These are phyloP conservation scores for Pollenia labialis DNA, from an alignment of 2,888 invertebrate species.

Conservation along the genomic window DNA sequence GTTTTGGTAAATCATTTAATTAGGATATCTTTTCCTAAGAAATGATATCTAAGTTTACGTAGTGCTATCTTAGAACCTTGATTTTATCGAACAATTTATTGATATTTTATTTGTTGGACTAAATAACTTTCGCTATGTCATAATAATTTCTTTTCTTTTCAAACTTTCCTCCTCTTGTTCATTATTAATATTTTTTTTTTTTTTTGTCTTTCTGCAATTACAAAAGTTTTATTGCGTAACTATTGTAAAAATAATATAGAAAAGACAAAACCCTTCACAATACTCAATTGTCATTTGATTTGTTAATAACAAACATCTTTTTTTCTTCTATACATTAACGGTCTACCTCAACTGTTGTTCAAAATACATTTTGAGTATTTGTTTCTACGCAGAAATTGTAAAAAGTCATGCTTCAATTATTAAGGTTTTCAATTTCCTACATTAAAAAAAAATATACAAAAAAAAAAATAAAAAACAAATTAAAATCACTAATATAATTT, in stretches of 20 bases:
- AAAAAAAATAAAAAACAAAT: slow-evolving; percentile 12
- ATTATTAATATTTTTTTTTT: no score
- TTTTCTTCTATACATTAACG: slow-evolving; percentile 1
- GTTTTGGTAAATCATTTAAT: no score
- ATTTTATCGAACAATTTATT: no score
- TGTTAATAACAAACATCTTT: neutral
- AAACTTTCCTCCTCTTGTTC: no score
- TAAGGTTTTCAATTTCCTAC: slow-evolving; percentile 60
- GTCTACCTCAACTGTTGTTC: slow-evolving; percentile 27
- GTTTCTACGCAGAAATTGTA: neutral
- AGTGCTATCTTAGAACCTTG: no score
- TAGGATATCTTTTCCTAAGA: no score
- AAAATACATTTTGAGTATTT: neutral
- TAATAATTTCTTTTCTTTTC: no score
- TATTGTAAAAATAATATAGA: neutral
- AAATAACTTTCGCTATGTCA: no score
- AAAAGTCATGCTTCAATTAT: slow-evolving; percentile 63
- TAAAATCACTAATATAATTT: slow-evolving; percentile 54
- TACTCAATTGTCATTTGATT: slow-evolving; percentile 40
- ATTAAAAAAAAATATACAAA: neutral
- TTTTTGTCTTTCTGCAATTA: neutral
- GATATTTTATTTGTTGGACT: no score
- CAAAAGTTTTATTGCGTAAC: neutral
- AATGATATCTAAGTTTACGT: no score
- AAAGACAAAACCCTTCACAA: neutral